Base-by-base conservation (phyloP, 1,140 invertebrate genomes). In the Bombus balteatus region DNA sequence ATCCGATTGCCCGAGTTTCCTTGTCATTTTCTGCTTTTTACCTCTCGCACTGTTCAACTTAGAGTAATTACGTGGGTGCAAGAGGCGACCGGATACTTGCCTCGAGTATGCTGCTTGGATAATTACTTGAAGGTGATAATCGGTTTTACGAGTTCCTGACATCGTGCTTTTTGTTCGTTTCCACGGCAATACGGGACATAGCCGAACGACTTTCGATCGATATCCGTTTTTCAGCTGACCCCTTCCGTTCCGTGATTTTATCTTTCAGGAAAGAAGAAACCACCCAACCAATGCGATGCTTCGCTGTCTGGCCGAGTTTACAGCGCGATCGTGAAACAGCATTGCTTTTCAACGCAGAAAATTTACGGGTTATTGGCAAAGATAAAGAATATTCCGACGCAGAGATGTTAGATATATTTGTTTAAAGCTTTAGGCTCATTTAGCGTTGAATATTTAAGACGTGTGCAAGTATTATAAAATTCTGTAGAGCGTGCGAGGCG, bases 61-160 rank as follows among this genome's bases (percentile, higher is more conserved):
- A 10, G 62, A 77, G 70, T 70, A 83, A 83, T 77, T 57, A 77
- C 73, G 47, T 9, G 79, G 37, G 32, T 53, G 72, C 43, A 28
- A 57, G 79, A 82, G 39, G 70, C n/a, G 53, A 15, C 13, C 43
- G 22, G 59, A 62, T 57, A 81, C 32, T 53, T 81, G 43, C 37
- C 22, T 13, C 43, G 41, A 81, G 70, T 73, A 65, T 43, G 72
- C 68, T 75, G 79, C 73, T 84, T 77, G 85, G 72, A 77, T 83
- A 83, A 83, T 83, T 83, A 83, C 59, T 77, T n/a, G 74, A 53
- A 32, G 81, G 43, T 77, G 81, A 77, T 83, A 83, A 83, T 83
- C 74, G 74, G 73, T 77, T 77, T 83, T 83, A 53, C 81, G 47
- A 83, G 39, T 83, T 83, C 65, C 3, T 43, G 73, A 70, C 65